Percentiles rank a stretch among this genome's conserved stretches.
phyloP scores from a whole-genome alignment of 2,797 vertebrate genomes.

The Lepus townsendii region DNA sequence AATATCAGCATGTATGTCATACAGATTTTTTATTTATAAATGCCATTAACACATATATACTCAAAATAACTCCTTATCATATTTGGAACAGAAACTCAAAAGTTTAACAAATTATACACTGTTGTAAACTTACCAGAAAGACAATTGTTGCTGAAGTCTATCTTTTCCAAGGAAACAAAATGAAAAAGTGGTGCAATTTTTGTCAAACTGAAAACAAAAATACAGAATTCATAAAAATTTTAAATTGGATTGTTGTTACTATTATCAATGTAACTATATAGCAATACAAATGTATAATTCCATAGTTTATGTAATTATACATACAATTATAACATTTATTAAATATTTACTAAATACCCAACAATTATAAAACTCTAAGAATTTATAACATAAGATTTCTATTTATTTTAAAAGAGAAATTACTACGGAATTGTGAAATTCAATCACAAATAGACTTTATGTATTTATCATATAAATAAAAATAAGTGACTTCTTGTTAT shows the following conservation, averaged over 20 bases:
- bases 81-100: slow-evolving; percentile 37
- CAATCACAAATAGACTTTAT: slow-evolving; percentile 30
- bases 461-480: slow-evolving; percentile 26
- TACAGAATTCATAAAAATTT: slow-evolving; percentile 48
- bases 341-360: slow-evolving; percentile 50
- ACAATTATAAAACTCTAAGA: neutral
- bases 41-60: neutral
- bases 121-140: slow-evolving; percentile 92
- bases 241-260: slow-evolving; percentile 6
- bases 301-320: neutral
- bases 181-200: slow-evolving; percentile 91
- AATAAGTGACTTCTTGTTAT: neutral
- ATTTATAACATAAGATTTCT: slow-evolving; percentile 29
- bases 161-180: slow-evolving; percentile 91
- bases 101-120: slow-evolving; percentile 37
- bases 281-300: slow-evolving; percentile 13
- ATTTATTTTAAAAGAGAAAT: slow-evolving; percentile 51
- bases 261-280: neutral
- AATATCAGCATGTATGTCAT: slow-evolving; percentile 13
- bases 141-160: slow-evolving; percentile 94
- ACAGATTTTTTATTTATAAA: neutral
- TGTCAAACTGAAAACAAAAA: slow-evolving; percentile 91
- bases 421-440: neutral
- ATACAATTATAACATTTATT: slow-evolving; percentile 20
- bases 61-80: neutral